Base-by-base conservation (phyloP, 2,797 vertebrate species). In the Trachurus trachurus region DNA sequence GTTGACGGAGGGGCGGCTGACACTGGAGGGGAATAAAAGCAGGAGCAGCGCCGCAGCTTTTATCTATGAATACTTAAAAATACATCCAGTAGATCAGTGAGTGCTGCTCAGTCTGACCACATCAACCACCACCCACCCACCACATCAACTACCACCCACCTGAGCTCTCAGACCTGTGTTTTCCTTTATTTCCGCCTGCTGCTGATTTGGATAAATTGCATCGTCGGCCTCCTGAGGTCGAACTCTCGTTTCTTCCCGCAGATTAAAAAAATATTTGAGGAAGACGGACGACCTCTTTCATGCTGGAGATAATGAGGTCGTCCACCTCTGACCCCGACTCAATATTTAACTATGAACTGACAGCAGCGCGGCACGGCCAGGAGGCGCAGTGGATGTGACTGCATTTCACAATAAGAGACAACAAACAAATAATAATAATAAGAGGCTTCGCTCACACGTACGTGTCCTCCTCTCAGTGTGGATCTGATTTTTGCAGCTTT, bases 1-100 rank as follows among this genome's bases (percentile, higher is more conserved):
- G 79, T 2, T 87, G 87, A 85, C 85, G 79, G 81, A 54, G 67
- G 59, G 53, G 65, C 77, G 75, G 68, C 58, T 45, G 72, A 76
- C 63, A 64, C 60, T 15, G 50, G 19, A 5, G 5, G 45, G 44
- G 78, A 79, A 83, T 84, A 85, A 80, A 83, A 76, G 83, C 66
- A 75, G 22, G 45, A 29, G 74, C 66, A 58, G 75, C 31, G 21
- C 69, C 49, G 66, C 26, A 39, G 81, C 78, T 83, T 83, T 89
- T 83, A 85, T 80, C 79, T 63, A 0, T 31, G 61, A 81, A 80
- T 63, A 66, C 40, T 78, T 63, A 26, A 16, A 68, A 83, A 87
- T 66, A 49, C 69, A 70, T 76, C 22, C 53, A 49, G 4, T 37
- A n/a, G 60, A 80, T 70, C 54, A 40, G 26, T n/a, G 61, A 59